phyloP scores from a whole-genome alignment of 2,797 vertebrate species.

The Decapterus maruadsi region DNA sequence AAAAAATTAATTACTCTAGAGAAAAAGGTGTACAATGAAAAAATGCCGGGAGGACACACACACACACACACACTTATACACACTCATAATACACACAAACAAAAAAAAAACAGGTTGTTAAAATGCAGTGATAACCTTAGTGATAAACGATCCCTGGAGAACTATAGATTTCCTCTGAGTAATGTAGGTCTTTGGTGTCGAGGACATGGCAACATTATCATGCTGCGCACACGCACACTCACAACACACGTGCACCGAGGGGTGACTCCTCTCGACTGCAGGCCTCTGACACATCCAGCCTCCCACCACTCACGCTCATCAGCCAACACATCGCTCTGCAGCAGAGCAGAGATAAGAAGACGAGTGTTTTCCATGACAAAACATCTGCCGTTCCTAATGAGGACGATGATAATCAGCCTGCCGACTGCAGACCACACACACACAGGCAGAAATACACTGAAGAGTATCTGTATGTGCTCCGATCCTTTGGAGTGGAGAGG shows the following conservation, averaged over 20 bases:
- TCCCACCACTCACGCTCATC: constrained; percentile 31
- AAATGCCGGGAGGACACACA: constrained; percentile 24
- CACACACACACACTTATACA: constrained; percentile 34
- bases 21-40: constrained; percentile 41
- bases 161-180: constrained; percentile 67
- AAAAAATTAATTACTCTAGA: constrained; percentile 54
- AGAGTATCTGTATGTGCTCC: neutral
- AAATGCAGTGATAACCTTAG: constrained; percentile 74
- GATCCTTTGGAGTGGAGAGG: neutral
- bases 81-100: constrained; percentile 22
- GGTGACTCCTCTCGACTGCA: constrained; percentile 55
- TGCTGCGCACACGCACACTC: constrained; percentile 57
- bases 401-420: constrained; percentile 53
- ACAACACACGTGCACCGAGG: constrained; percentile 40
- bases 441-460: constrained; percentile 3
- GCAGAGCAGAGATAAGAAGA: constrained; percentile 53
- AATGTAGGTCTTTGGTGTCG: constrained; percentile 66
- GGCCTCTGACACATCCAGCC: constrained; percentile 43
- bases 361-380: constrained; percentile 60
- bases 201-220: constrained; percentile 72
- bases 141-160: constrained; percentile 71
- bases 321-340: constrained; percentile 50
- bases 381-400: constrained; percentile 68
- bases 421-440: constrained; percentile 30
- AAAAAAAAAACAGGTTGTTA: constrained; percentile 11